These are phyloP conservation scores for Magallana ariakensis DNA, from an alignment of 1,140 invertebrate genomes.

Conservation along the genomic window DNA sequence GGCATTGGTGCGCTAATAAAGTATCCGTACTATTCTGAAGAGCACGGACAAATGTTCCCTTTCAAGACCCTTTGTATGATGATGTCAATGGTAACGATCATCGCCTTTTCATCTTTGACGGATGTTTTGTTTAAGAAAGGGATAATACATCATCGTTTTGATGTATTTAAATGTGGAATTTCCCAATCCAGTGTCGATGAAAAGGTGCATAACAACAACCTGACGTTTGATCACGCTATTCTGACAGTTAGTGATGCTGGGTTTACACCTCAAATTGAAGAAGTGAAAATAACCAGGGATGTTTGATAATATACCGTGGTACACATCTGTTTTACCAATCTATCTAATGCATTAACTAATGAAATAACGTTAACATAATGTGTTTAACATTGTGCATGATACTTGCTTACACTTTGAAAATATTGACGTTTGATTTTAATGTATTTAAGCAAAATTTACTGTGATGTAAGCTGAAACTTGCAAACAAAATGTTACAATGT, in stretches of 20 bases:
- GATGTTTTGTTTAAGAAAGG: slow-evolving; percentile 81
- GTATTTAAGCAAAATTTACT: too few species aligned
- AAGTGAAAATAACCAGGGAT: neutral
- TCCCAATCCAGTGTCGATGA: neutral
- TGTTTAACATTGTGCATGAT: too few species aligned
- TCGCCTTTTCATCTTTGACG: slow-evolving; percentile 80
- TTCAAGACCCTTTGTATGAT: slow-evolving; percentile 82
- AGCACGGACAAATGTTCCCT: slow-evolving; percentile 84
- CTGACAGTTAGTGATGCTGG: neutral
- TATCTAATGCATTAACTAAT: too few species aligned
- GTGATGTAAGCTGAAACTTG: too few species aligned
- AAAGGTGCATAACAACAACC: neutral
- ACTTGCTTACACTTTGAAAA: too few species aligned
- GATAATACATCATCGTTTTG: slow-evolving; percentile 72
- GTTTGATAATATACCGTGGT: neutral
- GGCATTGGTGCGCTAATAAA: slow-evolving; percentile 90
- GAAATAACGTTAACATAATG: too few species aligned
- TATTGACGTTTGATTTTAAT: too few species aligned
- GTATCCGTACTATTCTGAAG: slow-evolving; percentile 91
- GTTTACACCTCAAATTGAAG: neutral
- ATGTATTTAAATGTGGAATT: slow-evolving; percentile 76
- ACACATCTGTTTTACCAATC: too few species aligned
- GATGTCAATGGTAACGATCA: slow-evolving; percentile 84
- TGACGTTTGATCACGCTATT: too few species aligned
- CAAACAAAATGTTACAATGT: too few species aligned